These are phyloP conservation scores for Scophthalmus maximus DNA, from an alignment of 2,113 vertebrate genomes.

Conservation along the genomic window DNA sequence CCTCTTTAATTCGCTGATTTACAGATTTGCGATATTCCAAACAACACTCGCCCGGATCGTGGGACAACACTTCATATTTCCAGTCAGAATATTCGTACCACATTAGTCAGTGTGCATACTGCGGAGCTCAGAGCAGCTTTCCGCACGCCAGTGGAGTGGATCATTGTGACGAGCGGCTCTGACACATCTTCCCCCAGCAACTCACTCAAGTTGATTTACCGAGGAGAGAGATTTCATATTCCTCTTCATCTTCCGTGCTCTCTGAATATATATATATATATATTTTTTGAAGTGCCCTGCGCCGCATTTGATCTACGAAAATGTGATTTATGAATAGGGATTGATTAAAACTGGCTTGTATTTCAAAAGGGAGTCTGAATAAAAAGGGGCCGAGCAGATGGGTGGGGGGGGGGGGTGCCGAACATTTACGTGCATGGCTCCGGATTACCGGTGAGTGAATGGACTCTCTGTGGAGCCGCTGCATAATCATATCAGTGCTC, in stretches of 20 bases:
- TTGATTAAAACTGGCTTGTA: constrained; percentile 36
- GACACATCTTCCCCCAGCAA: constrained; percentile 29
- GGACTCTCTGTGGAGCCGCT: not conserved
- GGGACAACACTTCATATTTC: not conserved
- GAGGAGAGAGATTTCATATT: constrained; percentile 39
- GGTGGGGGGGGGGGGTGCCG: not conserved
- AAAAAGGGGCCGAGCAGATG: constrained; percentile 19
- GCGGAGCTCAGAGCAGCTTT: constrained; percentile 17
- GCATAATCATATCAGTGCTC: not conserved
- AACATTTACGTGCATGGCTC: constrained; percentile 5
- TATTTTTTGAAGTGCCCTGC: constrained; percentile 32
- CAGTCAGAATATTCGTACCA: not conserved
- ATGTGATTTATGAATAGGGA: constrained; percentile 27
- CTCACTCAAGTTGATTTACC: constrained; percentile 40
- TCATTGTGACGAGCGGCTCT: constrained; percentile 22
- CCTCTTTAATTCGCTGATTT: too few relatives aligned
- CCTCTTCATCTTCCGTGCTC: constrained; percentile 45
- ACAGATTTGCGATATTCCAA: not conserved
- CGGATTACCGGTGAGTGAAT: constrained; percentile 19
- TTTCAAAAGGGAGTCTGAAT: constrained; percentile 7
- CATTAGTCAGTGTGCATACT: not conserved
- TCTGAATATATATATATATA: constrained; percentile 10
- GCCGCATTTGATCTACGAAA: constrained; percentile 27
- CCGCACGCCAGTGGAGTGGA: constrained; percentile 21
- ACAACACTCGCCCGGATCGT: not conserved